These are phyloP conservation scores for Numenius phaeopus DNA, from an alignment of 2,797 vertebrate genomes.

Conservation along the genomic window DNA sequence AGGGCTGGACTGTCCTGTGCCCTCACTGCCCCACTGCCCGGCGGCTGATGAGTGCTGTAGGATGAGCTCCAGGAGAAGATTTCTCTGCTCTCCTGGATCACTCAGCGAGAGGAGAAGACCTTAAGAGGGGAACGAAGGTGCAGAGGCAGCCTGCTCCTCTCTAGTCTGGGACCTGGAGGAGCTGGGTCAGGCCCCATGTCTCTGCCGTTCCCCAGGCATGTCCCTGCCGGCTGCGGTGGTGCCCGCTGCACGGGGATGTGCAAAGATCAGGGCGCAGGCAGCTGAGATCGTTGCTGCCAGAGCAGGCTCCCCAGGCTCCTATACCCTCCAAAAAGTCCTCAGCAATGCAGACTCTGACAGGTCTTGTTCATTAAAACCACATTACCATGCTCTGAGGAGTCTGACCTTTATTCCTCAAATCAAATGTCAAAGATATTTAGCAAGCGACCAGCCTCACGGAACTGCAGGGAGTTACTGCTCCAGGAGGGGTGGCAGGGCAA, in stretches of 20 bases:
- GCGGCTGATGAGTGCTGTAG: background rate
- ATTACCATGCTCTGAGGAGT: background rate
- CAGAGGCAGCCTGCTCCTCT: background rate
- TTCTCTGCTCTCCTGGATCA: background rate
- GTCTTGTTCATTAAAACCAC: constrained; percentile 14
- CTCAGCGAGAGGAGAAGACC: background rate
- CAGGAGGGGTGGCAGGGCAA: background rate
- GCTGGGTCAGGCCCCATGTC: accelerated
- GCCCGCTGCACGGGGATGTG: accelerated
- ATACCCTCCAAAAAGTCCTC: background rate
- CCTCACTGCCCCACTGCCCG: background rate
- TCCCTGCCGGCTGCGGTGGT: background rate
- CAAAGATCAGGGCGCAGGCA: background rate
- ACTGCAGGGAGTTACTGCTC: background rate
- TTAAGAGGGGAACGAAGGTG: background rate
- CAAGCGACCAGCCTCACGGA: background rate
- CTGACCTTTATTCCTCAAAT: constrained; percentile 53
- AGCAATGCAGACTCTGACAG: background rate
- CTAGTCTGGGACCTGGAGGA: background rate
- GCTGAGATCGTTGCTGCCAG: accelerated
- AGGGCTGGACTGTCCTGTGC: background rate
- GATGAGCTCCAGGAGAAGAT: background rate
- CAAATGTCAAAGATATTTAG: constrained; percentile 49
- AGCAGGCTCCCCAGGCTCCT: background rate
- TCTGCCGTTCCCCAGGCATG: background rate